A percentile compares a stretch with the other conserved stretches of the same genome.
phyloP scores from a whole-genome alignment of 2,797 vertebrate species.

The Erethizon dorsatum region DNA sequence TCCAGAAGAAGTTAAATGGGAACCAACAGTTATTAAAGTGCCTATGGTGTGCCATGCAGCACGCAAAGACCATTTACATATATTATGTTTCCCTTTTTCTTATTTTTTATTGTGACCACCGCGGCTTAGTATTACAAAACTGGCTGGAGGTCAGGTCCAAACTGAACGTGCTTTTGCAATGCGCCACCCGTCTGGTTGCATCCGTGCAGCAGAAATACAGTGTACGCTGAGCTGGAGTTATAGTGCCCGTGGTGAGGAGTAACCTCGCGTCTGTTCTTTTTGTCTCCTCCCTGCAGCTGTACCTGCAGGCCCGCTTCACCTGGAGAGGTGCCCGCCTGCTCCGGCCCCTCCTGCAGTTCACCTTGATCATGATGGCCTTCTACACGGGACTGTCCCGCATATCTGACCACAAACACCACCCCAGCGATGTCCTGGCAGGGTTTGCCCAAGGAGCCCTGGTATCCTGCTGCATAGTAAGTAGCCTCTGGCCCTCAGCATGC shows the following conservation, averaged over 20 bases:
- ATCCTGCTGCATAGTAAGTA: slow-evolving; percentile 99
- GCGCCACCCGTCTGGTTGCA: too few relatives aligned
- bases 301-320: slow-evolving; percentile 98
- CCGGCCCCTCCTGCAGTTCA: slow-evolving; percentile 98
- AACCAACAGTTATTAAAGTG: background rate
- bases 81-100: background rate
- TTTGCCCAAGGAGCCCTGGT: slow-evolving; percentile 98
- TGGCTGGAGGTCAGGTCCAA: background rate
- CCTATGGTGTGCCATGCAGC: background rate
- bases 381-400: slow-evolving; percentile 98
- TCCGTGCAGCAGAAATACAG: background rate
- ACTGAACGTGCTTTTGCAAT: background rate
- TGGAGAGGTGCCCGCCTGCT: slow-evolving; percentile 99
- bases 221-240: accelerated
- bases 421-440: slow-evolving; percentile 96
- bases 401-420: slow-evolving; percentile 99
- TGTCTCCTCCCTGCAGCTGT: slow-evolving; percentile 92
- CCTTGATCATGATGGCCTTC: slow-evolving; percentile 99
- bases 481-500: background rate
- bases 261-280: background rate
- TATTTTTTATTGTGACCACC: background rate
- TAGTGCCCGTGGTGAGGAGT: background rate
- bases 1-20: background rate
- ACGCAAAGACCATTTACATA: background rate
- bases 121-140: background rate